Conservation (phyloP, 2,797 vertebrate genomes). For the Craterocephalus amniculus region DNA sequence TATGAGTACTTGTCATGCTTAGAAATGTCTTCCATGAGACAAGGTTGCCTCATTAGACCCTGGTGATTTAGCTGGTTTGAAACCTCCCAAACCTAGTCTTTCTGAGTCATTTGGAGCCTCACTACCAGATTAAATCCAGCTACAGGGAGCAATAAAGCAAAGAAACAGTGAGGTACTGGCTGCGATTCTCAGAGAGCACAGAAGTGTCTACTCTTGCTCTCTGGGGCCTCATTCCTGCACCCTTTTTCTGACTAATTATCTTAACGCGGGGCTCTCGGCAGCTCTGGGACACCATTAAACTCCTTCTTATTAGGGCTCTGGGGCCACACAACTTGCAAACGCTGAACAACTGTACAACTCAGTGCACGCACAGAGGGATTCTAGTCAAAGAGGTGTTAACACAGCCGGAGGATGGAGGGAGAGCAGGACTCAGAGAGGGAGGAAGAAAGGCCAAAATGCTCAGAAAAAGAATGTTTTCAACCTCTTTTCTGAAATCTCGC, state of each 20-base stretch:
- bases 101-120: conserved; percentile 2
- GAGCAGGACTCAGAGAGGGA: conserved; percentile 1
- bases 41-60: conserved; percentile 9
- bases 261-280: conserved; percentile 61
- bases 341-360: conserved; percentile 42
- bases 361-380: conserved; percentile 35
- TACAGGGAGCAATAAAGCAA: conserved; percentile 32
- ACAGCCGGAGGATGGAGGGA: background rate
- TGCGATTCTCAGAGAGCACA: conserved; percentile 36
- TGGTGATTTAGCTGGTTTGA: conserved; percentile 19
- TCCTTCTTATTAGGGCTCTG: conserved; percentile 63
- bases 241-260: conserved; percentile 66
- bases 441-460: conserved; percentile 12
- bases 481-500: conserved; percentile 3
- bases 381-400: conserved; percentile 42
- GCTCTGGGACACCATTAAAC: conserved; percentile 65
- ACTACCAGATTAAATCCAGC: conserved; percentile 10
- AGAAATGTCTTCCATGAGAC: background rate
- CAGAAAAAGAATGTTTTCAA: conserved; percentile 3
- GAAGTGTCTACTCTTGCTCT: conserved; percentile 39
- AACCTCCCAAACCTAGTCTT: background rate
- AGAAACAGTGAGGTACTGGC: conserved; percentile 28
- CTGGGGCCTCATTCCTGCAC: conserved; percentile 52
- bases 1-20: background rate
- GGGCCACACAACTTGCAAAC: conserved; percentile 36